Evolutionary conservation across 2,888 invertebrate species (phyloP).

Genomic region (Ornithoptera alexandrae): DNA sequence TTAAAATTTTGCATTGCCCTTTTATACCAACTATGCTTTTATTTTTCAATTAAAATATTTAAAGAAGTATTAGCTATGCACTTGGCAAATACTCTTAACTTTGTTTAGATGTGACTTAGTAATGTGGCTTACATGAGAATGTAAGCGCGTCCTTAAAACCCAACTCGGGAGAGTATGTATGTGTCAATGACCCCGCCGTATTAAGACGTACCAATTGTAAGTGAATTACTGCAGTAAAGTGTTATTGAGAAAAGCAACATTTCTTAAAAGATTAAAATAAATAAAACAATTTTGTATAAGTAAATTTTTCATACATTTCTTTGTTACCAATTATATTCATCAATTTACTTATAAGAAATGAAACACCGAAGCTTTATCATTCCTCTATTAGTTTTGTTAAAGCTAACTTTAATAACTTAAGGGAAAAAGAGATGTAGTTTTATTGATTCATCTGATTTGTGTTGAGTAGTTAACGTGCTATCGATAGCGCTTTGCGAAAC

Average conservation of each 20-base stretch:
- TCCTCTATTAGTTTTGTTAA: no score
- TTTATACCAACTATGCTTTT: background rate
- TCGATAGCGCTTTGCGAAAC: slow-evolving; percentile 44
- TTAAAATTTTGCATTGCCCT: no score
- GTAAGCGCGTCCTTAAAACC: slow-evolving; percentile 12
- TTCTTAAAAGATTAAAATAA: background rate
- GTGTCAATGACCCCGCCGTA: slow-evolving; percentile 25
- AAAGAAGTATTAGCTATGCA: background rate
- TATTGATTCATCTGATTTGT: slow-evolving; percentile 34
- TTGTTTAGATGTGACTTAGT: background rate
- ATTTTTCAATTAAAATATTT: background rate
- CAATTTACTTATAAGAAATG: no score
- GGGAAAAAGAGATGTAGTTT: background rate
- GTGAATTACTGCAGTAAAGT: background rate
- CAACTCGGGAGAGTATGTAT: background rate
- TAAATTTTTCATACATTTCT: no score
- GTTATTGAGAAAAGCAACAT: background rate
- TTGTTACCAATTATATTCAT: no score
- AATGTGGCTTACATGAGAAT: background rate
- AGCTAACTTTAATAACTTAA: no score
- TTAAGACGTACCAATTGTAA: slow-evolving; percentile 5
- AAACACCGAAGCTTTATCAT: no score
- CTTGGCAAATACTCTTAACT: background rate
- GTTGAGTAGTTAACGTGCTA: slow-evolving; percentile 35
- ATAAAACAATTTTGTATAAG: no score